Evolutionary conservation across 2,797 vertebrate species (phyloP).

Genomic region (Pelobates cultripes): DNA sequence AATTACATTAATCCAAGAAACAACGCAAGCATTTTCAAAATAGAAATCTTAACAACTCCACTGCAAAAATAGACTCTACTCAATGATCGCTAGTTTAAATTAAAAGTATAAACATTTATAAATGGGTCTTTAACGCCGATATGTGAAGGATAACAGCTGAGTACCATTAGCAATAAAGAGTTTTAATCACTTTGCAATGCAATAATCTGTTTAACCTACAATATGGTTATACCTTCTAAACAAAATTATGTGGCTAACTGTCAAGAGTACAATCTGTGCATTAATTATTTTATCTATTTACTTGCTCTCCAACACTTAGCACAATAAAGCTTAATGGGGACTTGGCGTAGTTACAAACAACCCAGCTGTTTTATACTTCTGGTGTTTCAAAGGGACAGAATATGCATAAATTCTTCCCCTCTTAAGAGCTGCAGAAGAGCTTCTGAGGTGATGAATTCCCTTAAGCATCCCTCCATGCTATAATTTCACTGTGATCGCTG

Average conservation of each 20-base stretch:
- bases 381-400: slow-evolving; percentile 50
- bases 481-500: slow-evolving; percentile 45
- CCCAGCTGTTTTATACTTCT: slow-evolving; percentile 52
- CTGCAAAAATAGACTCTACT: too few species aligned
- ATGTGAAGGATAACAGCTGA: background rate
- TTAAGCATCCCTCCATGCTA: slow-evolving; percentile 25
- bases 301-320: slow-evolving; percentile 41
- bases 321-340: slow-evolving; percentile 41
- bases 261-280: slow-evolving; percentile 40
- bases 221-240: slow-evolving; percentile 45
- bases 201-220: slow-evolving; percentile 50
- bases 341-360: slow-evolving; percentile 51
- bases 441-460: slow-evolving; percentile 49
- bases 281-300: slow-evolving; percentile 46
- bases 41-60: too few species aligned
- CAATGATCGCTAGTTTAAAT: background rate
- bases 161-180: slow-evolving; percentile 41
- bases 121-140: slow-evolving; percentile 31
- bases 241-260: slow-evolving; percentile 33
- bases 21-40: too few species aligned
- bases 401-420: slow-evolving; percentile 45
- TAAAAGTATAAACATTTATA: slow-evolving; percentile 10
- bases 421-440: slow-evolving; percentile 30
- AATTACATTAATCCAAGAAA: too few species aligned
- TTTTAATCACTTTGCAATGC: slow-evolving; percentile 47